Evolutionary conservation across 1,140 invertebrate species (phyloP).

Genomic region (Pseudomyrmex gracilis): DNA sequence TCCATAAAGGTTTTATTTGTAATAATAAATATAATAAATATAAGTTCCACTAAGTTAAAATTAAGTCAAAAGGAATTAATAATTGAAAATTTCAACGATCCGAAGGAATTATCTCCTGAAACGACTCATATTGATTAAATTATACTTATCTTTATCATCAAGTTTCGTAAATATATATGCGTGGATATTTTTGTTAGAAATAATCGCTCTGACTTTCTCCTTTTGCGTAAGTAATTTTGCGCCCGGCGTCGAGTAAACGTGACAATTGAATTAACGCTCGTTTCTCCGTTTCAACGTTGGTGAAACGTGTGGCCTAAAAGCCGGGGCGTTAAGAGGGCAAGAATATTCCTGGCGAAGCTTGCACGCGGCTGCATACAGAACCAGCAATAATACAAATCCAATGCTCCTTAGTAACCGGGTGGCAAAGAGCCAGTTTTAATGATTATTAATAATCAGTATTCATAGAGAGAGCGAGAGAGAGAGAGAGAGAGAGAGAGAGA

Average conservation of each 20-base stretch:
- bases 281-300: conserved; percentile 62
- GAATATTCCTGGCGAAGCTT: conserved; percentile 58
- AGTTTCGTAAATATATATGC: neutral
- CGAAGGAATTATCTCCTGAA: too few species aligned
- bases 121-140: too few species aligned
- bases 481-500: neutral
- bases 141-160: neutral
- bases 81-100: too few species aligned
- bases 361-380: conserved; percentile 52
- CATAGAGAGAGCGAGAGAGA: conserved; percentile 3
- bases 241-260: conserved; percentile 44
- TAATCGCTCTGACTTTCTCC: neutral
- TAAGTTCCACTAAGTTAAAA: too few species aligned
- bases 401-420: conserved; percentile 52
- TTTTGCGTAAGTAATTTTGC: neutral
- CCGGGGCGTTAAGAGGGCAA: conserved; percentile 56
- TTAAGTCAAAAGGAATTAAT: too few species aligned
- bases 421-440: conserved; percentile 40
- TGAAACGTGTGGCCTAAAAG: conserved; percentile 52
- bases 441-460: conserved; percentile 59
- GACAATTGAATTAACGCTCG: conserved; percentile 70
- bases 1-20: neutral
- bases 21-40: neutral
- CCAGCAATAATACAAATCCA: conserved; percentile 63
- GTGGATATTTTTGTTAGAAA: neutral